Evolutionary conservation across 1,140 invertebrate genomes (phyloP), one percentile per base, ranked within the genome.

Genomic region (Lordiphosa clarofinis): DNA sequence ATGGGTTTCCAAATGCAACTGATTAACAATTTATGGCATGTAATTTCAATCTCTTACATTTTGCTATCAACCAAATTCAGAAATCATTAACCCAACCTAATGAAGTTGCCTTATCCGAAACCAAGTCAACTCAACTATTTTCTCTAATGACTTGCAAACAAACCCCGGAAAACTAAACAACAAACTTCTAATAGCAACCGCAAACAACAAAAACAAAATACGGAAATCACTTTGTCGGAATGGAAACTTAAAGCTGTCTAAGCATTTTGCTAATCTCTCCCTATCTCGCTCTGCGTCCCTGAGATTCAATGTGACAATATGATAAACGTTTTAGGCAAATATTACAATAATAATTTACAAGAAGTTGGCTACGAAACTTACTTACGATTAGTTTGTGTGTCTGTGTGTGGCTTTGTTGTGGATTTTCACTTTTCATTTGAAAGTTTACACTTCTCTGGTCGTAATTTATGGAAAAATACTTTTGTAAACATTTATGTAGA

Each of bases 71-170:
- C 3, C 10, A 55, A 62, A 33, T 63, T 4, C 6, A 37, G 35
- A 40, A 60, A 70, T 65, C 56, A 70, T 70, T 65, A 60, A 60
- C 47, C 38, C 8, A 21, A 12, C 48, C 48, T 60, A 76, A 76
- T 72, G 56, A 68, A 76, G 55, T 52, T 49, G 11, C 19, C 9
- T 48, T 12, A 13, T 58, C 48, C 44, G 28, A n/a, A 56, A 47
- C 37, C 37, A 55, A 68, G 9, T 36, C 44, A 42, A 47, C 13
- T 15, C 43, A 60, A 69, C 58, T 53, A 59, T 60, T 39, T 50
- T 56, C 43, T 60, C 55, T 76, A 76, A 76, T 76, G 74, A 76
- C 73, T 76, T 76, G 49, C 56, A 71, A 65, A 70, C 72, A 75
- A 71, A 57, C 35, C 47, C 15, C 43, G 12, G 36, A 31, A 55